These are phyloP conservation scores for Cylloceria caligata DNA, from an alignment of 2,888 invertebrate genomes.

Conservation along the genomic window DNA sequence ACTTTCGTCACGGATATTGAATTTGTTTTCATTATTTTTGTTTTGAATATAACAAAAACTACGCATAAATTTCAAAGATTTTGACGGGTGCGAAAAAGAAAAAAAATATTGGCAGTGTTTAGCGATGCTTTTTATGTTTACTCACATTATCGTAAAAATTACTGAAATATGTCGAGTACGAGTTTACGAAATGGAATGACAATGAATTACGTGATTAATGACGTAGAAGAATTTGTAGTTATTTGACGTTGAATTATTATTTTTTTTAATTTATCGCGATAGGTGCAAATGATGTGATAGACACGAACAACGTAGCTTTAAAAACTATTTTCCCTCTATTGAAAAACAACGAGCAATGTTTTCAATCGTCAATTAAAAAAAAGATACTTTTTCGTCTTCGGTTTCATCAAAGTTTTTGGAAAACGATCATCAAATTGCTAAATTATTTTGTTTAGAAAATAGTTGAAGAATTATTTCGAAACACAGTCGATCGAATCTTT, in stretches of 20 bases:
- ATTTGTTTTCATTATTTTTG: conserved; percentile 26
- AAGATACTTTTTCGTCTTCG: conserved; percentile 15
- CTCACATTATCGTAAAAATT: conserved; percentile 17
- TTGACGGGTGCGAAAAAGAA: conserved; percentile 36
- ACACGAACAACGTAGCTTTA: not conserved
- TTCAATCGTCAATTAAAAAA: not conserved
- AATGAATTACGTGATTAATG: conserved; percentile 29
- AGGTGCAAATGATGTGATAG: not conserved
- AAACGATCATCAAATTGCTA: not conserved
- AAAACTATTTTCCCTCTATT: not conserved
- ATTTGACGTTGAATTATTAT: conserved; percentile 10
- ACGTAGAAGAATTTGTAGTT: conserved; percentile 32
- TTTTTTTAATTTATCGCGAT: not conserved
- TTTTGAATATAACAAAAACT: conserved; percentile 9
- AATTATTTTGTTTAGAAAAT: not conserved
- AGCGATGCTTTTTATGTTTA: conserved; percentile 34
- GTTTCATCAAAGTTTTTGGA: not conserved
- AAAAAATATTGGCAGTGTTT: conserved; percentile 52
- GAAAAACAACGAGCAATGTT: conserved; percentile 42
- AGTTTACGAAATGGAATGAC: conserved; percentile 50
- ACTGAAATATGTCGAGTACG: conserved; percentile 10
- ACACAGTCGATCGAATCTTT: conserved; percentile 50
- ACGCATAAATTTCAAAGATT: conserved; percentile 19
- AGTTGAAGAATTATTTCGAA: conserved; percentile 57
- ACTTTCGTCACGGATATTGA: conserved; percentile 55